Evolutionary conservation across 2,797 vertebrate genomes (phyloP), one percentile per base, ranked within the genome.

Genomic region (Pseudocheirus occidentalis): DNA sequence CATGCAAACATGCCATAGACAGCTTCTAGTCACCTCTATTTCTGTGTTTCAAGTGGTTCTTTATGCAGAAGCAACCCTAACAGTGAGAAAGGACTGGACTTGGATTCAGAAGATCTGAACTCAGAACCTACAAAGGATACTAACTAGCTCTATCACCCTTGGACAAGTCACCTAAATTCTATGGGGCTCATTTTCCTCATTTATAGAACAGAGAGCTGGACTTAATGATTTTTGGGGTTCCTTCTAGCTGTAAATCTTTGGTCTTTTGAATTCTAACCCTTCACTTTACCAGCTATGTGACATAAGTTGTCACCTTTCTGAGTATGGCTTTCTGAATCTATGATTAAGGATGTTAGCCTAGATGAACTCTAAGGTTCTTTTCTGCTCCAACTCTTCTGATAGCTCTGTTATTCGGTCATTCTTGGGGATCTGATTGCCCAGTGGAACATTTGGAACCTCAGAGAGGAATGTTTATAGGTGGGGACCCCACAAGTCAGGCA

Each of bases 1-100:
- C 0, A 0, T 0, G 1, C 16, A 24, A 0, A 0, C 0, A 50
- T 87, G 50, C 24, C 40, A 0, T 40, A n/a, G 62, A 40, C 62
- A n/a, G 34, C 34, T 40, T 13, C 62, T 73, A 73, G 18, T 73
- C 16, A 73, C 1, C n/a, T 1, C 62, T 34, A 21, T n/a, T 73
- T 73, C 16, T 40, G 16, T 40, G 14, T 73, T 18, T 40, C 34
- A 40, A 29, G 27, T 18, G 14, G 31, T 11, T n/a, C 34, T 73
- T 5, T 73, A 21, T 40, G n/a, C 66, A 81, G n/a, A 81, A 87
- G 73, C 21, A 50, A 16, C 21, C n/a, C 24, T 87, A 87, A 28
- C 40, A 27, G 73, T 27, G 10, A 28, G n/a, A 27, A 81, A 73
- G n/a, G n/a, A 73, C n/a, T 40, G n/a, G 66, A 3, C 24, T 87